These are phyloP conservation scores for Typhlomys cinereus DNA, from an alignment of 2,113 vertebrate genomes.

Conservation along the genomic window DNA sequence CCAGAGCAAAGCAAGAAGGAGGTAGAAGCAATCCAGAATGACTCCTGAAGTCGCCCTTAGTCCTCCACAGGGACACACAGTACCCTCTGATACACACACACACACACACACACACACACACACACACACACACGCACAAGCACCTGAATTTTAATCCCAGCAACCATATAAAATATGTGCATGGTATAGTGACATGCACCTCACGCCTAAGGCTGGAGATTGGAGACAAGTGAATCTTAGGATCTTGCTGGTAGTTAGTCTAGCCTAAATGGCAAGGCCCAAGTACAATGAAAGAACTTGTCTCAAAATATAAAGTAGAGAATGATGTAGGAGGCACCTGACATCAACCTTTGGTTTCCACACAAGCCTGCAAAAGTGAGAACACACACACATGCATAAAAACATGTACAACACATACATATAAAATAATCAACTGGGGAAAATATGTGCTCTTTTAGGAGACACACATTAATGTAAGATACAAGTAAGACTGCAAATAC, in stretches of 20 bases:
- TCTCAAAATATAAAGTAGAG: background rate
- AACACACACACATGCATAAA: background rate
- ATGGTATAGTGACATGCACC: background rate
- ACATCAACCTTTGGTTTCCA: background rate
- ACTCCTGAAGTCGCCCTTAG: too few relatives aligned
- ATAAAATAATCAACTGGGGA: background rate
- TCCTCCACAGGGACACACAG: too few relatives aligned
- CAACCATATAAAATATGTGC: background rate
- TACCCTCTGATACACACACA: too few relatives aligned
- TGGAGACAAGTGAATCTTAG: background rate
- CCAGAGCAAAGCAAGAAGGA: too few relatives aligned
- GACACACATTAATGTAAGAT: background rate
- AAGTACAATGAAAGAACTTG: background rate
- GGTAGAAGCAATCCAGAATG: slow-evolving; percentile 13
- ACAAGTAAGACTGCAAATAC: background rate
- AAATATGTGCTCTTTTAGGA: slow-evolving; percentile 22
- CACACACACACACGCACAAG: background rate
- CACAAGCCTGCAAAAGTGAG: background rate
- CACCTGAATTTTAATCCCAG: background rate
- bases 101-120: too few relatives aligned
- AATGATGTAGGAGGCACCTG: background rate
- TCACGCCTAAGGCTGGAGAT: background rate
- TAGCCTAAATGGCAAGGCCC: background rate
- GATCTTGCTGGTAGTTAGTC: background rate
- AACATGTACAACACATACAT: background rate